Evolutionary conservation across 2,888 invertebrate genomes (phyloP), one percentile per base, ranked within the genome.

Genomic region (Rhagium mordax): DNA sequence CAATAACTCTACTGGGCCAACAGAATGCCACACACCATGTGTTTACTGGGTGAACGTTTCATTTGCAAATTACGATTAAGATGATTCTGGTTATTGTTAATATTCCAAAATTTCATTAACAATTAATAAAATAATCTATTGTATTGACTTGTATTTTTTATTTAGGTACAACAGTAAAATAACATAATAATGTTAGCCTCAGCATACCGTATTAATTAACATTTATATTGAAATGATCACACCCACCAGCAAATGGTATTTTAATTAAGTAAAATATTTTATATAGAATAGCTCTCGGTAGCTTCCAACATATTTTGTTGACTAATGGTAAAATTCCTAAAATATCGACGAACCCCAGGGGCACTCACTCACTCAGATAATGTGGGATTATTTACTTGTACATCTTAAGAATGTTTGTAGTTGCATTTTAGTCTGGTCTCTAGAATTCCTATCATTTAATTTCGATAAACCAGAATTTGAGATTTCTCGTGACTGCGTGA

Each of bases 321-420:
- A 76, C 71, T 81, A 80, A 82, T 81, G 81, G 78, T 78, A 74
- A 81, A 71, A 83, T 83, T 83, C 82, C 82, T 81, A 73, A 79
- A 80, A 83, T 83, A 83, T 81, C 77, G 76, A 73, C 75, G 70
- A 59, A 72, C 70, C 73, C 74, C 73, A 64, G 48, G 74, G 55
- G 51, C 57, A 59, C 53, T 64, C 64, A 72, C 72, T 75, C 70
- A 71, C 71, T 73, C 68, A 70, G 59, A 76, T 72, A 70, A 67
- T 71, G 71, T 41, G 41, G 69, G 53, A 68, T 69, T 74, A 71
- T 77, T 72, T 74, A 71, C 74, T 73, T 71, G 73, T 70, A 67
- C 60, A 77, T 73, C 74, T 74, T 78, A 74, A 78, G 79, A 80
- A 79, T 79, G 78, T 78, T 71, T 66, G 74, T 74, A 79, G 78